These are phyloP conservation scores for Orientallactaga sibirica DNA, from an alignment of 2,797 vertebrate genomes.

Conservation along the genomic window DNA sequence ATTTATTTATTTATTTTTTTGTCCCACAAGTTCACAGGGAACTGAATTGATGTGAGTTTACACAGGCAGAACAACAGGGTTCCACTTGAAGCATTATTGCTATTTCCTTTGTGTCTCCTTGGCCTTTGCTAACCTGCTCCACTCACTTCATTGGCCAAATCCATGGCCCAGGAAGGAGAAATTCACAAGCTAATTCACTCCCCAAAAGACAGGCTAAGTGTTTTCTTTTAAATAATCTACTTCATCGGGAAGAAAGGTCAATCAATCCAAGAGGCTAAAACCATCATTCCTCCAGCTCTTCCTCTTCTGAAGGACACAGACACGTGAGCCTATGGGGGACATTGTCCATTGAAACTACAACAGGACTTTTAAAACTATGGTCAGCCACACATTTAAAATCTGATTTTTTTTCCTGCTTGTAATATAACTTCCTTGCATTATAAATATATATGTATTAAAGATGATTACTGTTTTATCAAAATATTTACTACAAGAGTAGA, in stretches of 20 bases:
- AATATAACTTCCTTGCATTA: neutral
- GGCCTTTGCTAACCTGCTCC: neutral
- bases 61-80: neutral
- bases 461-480: slow-evolving; percentile 1
- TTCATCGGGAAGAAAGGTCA: neutral
- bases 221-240: neutral
- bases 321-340: too few species aligned
- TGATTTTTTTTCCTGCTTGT: slow-evolving; percentile 9
- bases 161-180: neutral
- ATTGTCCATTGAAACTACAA: too few species aligned
- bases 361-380: neutral
- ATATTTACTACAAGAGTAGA: neutral
- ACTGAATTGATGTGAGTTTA: slow-evolving; percentile 7
- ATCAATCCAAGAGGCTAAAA: neutral
- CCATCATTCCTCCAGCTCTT: neutral
- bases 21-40: neutral
- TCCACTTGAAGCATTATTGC: neutral
- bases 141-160: neutral
- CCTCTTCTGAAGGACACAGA: neutral
- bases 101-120: slow-evolving; percentile 47
- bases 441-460: neutral
- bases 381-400: neutral
- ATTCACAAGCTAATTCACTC: neutral
- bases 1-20: slow-evolving; percentile 27
- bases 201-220: neutral